These are phyloP conservation scores for Triplophysa rosa DNA, from an alignment of 2,113 vertebrate genomes.

Conservation along the genomic window DNA sequence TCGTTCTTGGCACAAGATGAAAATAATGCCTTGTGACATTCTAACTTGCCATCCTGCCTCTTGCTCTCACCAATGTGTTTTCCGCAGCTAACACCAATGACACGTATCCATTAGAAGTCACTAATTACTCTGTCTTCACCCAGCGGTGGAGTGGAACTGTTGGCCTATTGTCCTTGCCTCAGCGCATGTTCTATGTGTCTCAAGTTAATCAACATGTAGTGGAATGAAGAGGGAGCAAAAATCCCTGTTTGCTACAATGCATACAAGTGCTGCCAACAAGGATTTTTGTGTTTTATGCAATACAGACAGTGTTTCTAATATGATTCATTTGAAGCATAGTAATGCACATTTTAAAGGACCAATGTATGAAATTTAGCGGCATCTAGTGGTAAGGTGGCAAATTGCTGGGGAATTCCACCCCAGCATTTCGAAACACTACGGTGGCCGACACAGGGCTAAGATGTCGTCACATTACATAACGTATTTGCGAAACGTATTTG, in stretches of 20 bases:
- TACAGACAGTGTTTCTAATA: not conserved
- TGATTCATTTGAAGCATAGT: not conserved
- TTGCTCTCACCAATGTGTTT: slow-evolving; percentile 9
- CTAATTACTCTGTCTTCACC: slow-evolving; percentile 41
- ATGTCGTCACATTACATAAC: too few species aligned
- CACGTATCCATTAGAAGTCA: slow-evolving; percentile 43
- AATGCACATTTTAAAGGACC: too few species aligned
- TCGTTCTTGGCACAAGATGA: slow-evolving; percentile 29
- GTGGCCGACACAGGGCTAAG: too few species aligned
- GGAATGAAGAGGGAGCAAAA: slow-evolving; percentile 9
- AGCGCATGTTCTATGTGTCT: slow-evolving; percentile 19
- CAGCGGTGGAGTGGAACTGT: slow-evolving; percentile 13
- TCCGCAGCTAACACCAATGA: slow-evolving; percentile 17
- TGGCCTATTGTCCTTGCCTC: not conserved
- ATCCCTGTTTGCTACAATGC: not conserved
- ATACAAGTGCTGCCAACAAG: not conserved
- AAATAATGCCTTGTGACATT: slow-evolving; percentile 43
- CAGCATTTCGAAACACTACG: too few species aligned
- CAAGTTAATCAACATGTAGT: slow-evolving; percentile 32
- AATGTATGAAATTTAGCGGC: too few species aligned
- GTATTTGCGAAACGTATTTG: too few species aligned
- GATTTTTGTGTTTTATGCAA: not conserved
- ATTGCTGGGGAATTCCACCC: too few species aligned
- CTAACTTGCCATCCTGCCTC: not conserved
- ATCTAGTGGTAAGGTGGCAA: too few species aligned